These are phyloP conservation scores for Chelon labrosus DNA, from an alignment of 2,797 vertebrate species.

Conservation along the genomic window DNA sequence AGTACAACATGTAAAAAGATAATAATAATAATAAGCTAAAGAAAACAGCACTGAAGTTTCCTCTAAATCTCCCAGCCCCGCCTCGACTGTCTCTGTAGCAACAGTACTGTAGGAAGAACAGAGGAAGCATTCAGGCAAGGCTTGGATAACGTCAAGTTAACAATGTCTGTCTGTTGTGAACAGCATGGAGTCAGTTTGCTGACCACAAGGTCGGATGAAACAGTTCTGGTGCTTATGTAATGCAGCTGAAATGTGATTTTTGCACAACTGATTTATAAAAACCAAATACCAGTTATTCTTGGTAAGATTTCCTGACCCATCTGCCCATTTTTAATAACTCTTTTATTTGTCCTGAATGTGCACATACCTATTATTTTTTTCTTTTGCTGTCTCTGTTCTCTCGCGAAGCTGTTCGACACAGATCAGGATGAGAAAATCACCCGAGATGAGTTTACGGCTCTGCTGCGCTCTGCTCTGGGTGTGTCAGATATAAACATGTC, in stretches of 20 bases:
- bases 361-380: neutral
- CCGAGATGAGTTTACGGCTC: slow-evolving; percentile 88
- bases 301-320: neutral
- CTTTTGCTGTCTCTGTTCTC: neutral
- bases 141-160: slow-evolving; percentile 71
- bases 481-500: slow-evolving; percentile 90
- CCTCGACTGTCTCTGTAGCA: neutral
- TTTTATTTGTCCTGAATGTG: neutral
- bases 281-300: neutral
- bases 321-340: neutral
- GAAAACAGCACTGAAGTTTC: too few species aligned
- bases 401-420: slow-evolving; percentile 91
- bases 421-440: slow-evolving; percentile 93
- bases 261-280: neutral
- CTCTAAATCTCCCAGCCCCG: too few species aligned
- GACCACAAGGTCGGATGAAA: slow-evolving; percentile 45
- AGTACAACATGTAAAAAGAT: too few species aligned
- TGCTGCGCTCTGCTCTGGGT: slow-evolving; percentile 92
- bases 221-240: slow-evolving; percentile 17
- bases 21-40: too few species aligned
- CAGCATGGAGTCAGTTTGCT: slow-evolving; percentile 40
- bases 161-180: slow-evolving; percentile 60
- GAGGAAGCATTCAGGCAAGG: slow-evolving; percentile 43
- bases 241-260: slow-evolving; percentile 16
- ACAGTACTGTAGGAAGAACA: slow-evolving; percentile 41